Conservation (phyloP, 30 jellyfish, hydroid and myxozoan genomes). For the Pelagia noctiluca region DNA sequence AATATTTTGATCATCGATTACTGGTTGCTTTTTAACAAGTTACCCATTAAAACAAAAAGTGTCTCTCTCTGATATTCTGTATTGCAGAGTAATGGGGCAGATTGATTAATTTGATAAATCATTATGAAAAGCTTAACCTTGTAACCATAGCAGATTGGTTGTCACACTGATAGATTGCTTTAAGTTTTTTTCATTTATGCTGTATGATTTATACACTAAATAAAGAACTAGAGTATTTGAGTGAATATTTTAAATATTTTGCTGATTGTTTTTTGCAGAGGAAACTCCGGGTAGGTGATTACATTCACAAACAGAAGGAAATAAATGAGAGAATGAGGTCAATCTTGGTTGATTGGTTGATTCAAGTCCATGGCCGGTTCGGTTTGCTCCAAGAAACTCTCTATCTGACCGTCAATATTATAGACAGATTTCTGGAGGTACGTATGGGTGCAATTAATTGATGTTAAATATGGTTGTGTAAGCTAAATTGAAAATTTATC, state of each 20-base stretch:
- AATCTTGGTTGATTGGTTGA: conserved; percentile 94
- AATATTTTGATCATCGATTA: too few relatives aligned
- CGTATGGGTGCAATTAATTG: conserved; percentile 9
- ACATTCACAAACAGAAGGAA: conserved; percentile 84
- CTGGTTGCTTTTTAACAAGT: too few relatives aligned
- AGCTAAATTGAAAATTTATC: too few relatives aligned
- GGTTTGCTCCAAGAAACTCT: conserved; percentile 94
- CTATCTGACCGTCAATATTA: conserved; percentile 76
- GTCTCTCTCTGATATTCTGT: too few relatives aligned
- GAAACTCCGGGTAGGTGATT: conserved; percentile 71
- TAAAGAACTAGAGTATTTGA: neutral
- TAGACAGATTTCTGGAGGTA: conserved; percentile 91
- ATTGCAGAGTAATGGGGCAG: too few relatives aligned
- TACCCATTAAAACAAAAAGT: too few relatives aligned
- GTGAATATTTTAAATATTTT: neutral
- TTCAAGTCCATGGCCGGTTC: conserved; percentile 94
- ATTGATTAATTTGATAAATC: too few relatives aligned
- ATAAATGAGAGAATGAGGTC: conserved; percentile 94
- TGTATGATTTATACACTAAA: neutral
- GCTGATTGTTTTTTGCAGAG: conserved; percentile 47
- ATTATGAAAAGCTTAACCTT: neutral
- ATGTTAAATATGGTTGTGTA: too few relatives aligned
- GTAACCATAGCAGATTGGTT: neutral
- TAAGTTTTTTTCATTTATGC: neutral
- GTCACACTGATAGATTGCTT: too few relatives aligned